Percentiles rank a stretch among this genome's conserved stretches.
phyloP scores from a whole-genome alignment of 64 coral and sea anemone genomes.

The Montipora efflorescens region DNA sequence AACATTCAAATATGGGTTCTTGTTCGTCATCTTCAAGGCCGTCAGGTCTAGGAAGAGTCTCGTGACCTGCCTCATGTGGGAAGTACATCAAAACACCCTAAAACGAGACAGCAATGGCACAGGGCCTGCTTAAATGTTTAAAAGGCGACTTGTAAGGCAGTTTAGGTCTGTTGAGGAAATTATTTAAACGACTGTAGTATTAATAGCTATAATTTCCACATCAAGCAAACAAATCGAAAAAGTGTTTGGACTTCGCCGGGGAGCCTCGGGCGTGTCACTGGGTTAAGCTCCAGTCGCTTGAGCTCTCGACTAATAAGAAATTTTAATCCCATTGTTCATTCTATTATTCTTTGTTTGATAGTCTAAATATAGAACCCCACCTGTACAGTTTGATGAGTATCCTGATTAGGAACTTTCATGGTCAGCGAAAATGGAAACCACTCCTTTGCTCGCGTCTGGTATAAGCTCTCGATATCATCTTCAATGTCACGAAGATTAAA shows the following conservation, averaged over 20 bases:
- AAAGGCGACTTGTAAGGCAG: no score
- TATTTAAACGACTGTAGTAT: no score
- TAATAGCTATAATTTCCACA: no score
- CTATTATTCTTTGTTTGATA: no score
- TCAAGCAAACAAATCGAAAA: neutral
- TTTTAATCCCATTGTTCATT: no score
- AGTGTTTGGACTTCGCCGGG: no score
- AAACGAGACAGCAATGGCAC: neutral
- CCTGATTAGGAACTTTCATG: constrained; percentile 72
- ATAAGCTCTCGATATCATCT: constrained; percentile 79
- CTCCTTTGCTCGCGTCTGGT: constrained; percentile 71
- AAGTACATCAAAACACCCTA: constrained; percentile 94
- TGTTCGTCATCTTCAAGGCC: constrained; percentile 67
- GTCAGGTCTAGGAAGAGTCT: constrained; percentile 71
- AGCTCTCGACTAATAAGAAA: no score
- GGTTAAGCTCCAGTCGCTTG: no score
- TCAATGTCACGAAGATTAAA: constrained; percentile 53
- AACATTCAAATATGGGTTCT: constrained; percentile 92
- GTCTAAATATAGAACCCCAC: neutral
- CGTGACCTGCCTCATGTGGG: constrained; percentile 86
- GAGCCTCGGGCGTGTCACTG: no score
- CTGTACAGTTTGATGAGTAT: constrained; percentile 86
- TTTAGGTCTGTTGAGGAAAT: no score
- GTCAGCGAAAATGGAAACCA: constrained; percentile 90
- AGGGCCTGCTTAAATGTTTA: no score